Base-by-base conservation (phyloP, 2,888 invertebrate genomes). In the Noctua comes region DNA sequence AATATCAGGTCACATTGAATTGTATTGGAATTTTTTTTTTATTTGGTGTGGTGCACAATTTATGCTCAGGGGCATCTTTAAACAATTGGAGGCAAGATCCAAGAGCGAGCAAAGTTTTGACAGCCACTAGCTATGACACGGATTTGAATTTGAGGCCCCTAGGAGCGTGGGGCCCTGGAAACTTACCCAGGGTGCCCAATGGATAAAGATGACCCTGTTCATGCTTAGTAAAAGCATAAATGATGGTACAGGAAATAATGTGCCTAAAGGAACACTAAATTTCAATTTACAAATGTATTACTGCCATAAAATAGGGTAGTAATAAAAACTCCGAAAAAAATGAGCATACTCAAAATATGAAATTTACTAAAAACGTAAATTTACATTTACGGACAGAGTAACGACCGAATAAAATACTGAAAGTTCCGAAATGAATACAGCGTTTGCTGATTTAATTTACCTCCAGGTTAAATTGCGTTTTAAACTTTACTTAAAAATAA, bases 221-320 rank as follows among this genome's bases (percentile, higher is more conserved):
- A 18, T 31, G 27, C 27, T 36, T 21, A 21, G 16, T 64, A 18
- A 62, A 62, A 27, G 11, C 18, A 8, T 24, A 36, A 36, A 64
- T 64, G 21, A 36, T 64, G 40, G 6, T 51, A 51, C 11, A 43
- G 21, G 43, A 31, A 51, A 51, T 18, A 18, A 24, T 24, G 18
- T 27, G 36, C 40, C 40, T 24, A 27, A 24, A 48, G 18, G 1
- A 43, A 18, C 6, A 40, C 1, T 13, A 8, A 40, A 11, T 31
- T 69, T 59, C 31, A 4, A n/a, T 8, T 36, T 18, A 21, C 13
- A 8, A 73, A 40, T 11, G 46, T 59, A 46, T 62, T 81, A 27
- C 43, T 80, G 48, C 74, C 64, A 54, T 80, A 46, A 73, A 48
- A 76, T 48, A 18, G 40, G 40, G 40, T 40, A 40, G 40, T 40